A percentile compares a stretch with the other conserved stretches of the same genome.
Evolutionary conservation across 2,888 invertebrate species (phyloP).

Genomic region (Drosophila subquinaria): DNA sequence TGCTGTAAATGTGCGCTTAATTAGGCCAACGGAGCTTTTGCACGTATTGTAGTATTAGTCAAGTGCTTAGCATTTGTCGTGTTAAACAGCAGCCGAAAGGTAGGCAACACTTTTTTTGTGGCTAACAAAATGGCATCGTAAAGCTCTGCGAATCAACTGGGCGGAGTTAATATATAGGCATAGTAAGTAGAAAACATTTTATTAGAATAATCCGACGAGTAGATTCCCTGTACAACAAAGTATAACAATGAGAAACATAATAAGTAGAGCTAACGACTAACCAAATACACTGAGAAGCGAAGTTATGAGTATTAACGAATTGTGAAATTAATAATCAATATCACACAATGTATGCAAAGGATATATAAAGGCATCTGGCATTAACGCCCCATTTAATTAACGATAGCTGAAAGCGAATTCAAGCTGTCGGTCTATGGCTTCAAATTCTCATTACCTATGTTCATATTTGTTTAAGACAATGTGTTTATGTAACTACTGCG

Average conservation of each 20-base stretch:
- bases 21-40: constrained; percentile 53
- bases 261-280: too few species aligned
- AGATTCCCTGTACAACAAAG: constrained; percentile 11
- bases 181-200: not conserved
- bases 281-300: too few species aligned
- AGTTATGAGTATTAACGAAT: too few species aligned
- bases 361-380: constrained; percentile 23
- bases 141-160: constrained; percentile 33
- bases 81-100: constrained; percentile 28
- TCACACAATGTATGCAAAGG: not conserved
- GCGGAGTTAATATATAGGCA: constrained; percentile 14
- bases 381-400: constrained; percentile 74
- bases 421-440: constrained; percentile 23
- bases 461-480: constrained; percentile 56
- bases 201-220: not conserved
- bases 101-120: constrained; percentile 56
- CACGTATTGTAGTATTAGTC: constrained; percentile 26
- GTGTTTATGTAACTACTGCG: constrained; percentile 7
- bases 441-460: constrained; percentile 53
- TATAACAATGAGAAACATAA: too few species aligned
- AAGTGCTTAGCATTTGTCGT: constrained; percentile 16
- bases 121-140: constrained; percentile 38
- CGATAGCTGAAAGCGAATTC: constrained; percentile 39
- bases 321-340: not conserved
- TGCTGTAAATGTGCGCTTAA: constrained; percentile 58